A percentile compares a stretch with the other conserved stretches of the same genome.
These are phyloP conservation scores for Halcyon leucocephala DNA, from an alignment of 2,797 vertebrate species.

Conservation along the genomic window DNA sequence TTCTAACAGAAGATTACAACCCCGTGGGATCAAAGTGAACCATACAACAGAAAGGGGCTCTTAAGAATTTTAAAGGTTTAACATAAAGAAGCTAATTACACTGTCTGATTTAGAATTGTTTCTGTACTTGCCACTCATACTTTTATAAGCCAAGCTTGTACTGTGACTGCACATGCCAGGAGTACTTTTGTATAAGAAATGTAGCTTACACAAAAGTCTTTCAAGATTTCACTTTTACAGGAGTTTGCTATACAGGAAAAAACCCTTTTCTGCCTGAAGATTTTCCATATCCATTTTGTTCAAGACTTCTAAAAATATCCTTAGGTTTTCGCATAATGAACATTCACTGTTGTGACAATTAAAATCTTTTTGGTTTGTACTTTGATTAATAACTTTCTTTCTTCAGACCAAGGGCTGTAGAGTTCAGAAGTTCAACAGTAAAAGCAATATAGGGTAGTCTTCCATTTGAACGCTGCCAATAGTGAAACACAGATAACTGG, in stretches of 20 bases:
- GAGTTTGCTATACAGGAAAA: neutral
- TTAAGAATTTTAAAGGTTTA: conserved; percentile 71
- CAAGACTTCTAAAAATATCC: neutral
- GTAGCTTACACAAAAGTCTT: neutral
- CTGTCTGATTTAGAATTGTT: conserved; percentile 67
- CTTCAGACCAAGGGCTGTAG: neutral
- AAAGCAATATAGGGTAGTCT: neutral
- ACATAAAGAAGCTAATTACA: conserved; percentile 71
- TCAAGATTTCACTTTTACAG: neutral
- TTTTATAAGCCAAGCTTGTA: conserved; percentile 6
- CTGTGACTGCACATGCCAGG: neutral
- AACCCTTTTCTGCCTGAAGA: neutral
- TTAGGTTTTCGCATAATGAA: neutral
- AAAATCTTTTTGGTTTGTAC: neutral
- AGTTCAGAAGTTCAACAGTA: conserved; percentile 8
- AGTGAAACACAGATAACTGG: neutral
- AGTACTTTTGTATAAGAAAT: neutral
- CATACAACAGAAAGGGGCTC: conserved; percentile 40
- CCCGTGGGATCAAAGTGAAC: conserved; percentile 72
- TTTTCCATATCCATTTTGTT: neutral
- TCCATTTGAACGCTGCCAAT: neutral
- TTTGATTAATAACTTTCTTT: neutral
- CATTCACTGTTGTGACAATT: neutral
- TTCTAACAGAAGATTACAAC: conserved; percentile 73
- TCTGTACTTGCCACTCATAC: conserved; percentile 48